Percentiles rank a stretch among this genome's conserved stretches.
phyloP scores from a whole-genome alignment of 2,113 vertebrate genomes.

The Panthera uncia region DNA sequence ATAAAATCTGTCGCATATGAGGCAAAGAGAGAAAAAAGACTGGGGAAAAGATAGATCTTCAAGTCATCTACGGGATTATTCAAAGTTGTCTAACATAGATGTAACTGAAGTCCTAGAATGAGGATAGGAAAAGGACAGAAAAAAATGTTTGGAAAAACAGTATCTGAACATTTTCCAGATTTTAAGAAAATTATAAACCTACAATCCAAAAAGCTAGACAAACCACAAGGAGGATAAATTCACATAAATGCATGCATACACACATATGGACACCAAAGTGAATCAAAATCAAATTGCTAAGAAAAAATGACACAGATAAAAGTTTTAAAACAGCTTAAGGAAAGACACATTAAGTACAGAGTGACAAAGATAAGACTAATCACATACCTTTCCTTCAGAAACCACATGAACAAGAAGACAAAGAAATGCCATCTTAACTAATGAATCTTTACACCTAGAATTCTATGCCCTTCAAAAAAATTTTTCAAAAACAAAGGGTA shows the following conservation, averaged over 20 bases:
- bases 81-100: background rate
- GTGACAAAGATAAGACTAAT: background rate
- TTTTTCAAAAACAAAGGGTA: background rate
- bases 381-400: background rate
- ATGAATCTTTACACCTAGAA: slow-evolving; percentile 17
- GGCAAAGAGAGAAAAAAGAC: background rate
- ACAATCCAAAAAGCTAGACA: slow-evolving; percentile 23
- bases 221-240: slow-evolving; percentile 11
- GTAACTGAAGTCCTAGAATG: background rate
- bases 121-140: background rate
- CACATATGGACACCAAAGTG: background rate
- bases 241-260: background rate
- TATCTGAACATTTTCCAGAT: background rate
- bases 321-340: background rate
- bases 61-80: background rate
- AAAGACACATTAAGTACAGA: background rate
- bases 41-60: background rate
- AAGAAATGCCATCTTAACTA: background rate
- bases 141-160: slow-evolving; percentile 1
- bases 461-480: background rate
- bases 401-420: background rate
- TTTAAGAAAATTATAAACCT: slow-evolving; percentile 23
- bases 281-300: slow-evolving; percentile 43
- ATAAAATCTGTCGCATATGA: slow-evolving; percentile 12
- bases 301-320: slow-evolving; percentile 1